A percentile compares a stretch with the other conserved stretches of the same genome.
Evolutionary conservation across 2,888 invertebrate species (phyloP).

Genomic region (Drosophila maculinotata): DNA sequence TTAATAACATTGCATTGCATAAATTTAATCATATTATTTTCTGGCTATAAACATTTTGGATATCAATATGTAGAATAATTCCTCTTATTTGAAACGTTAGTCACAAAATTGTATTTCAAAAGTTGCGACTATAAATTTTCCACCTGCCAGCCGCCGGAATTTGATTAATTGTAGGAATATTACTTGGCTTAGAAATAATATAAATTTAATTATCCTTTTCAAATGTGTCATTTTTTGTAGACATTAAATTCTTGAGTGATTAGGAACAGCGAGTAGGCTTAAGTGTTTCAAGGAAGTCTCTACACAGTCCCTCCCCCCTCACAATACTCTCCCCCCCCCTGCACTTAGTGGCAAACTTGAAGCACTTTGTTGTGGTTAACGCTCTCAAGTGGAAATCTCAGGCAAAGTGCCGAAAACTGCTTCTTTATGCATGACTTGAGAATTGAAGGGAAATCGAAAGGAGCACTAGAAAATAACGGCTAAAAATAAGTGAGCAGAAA

Average conservation of each 20-base stretch:
- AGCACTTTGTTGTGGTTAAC: slow-evolving; percentile 32
- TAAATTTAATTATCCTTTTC: neutral
- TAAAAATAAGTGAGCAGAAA: slow-evolving; percentile 3
- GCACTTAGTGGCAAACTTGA: slow-evolving; percentile 1
- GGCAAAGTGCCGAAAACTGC: slow-evolving; percentile 1
- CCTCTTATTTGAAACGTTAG: no score
- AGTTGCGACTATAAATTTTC: neutral
- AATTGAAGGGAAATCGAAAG: neutral
- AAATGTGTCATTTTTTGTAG: no score
- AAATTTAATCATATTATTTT: no score
- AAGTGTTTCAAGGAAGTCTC: neutral
- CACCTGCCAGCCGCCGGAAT: no score
- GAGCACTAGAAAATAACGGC: neutral
- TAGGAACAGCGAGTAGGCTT: no score
- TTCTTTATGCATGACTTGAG: neutral
- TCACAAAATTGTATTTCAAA: no score
- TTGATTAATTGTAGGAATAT: no score
- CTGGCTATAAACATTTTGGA: no score
- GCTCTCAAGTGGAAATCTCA: slow-evolving; percentile 3
- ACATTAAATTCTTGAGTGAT: no score
- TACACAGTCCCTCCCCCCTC: no score
- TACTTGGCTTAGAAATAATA: neutral
- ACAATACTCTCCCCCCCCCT: neutral
- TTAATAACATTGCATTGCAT: slow-evolving; percentile 7
- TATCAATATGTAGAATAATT: no score